Evolutionary conservation across 1,140 invertebrate species (phyloP).

Genomic region (Hycleus cichorii): DNA sequence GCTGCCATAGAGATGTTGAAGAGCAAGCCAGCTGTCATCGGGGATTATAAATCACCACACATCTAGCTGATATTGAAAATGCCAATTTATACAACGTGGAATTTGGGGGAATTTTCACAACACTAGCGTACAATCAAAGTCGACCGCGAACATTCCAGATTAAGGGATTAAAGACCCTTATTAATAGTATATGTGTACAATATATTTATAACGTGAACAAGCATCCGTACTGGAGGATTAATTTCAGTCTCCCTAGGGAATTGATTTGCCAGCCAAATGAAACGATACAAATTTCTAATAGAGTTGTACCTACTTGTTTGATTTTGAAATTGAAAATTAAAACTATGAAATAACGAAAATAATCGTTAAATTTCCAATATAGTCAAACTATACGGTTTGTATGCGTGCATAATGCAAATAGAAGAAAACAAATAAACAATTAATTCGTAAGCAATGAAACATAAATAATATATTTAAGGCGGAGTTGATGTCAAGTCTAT

Average conservation of each 20-base stretch:
- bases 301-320: no score
- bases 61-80: neutral
- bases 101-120: neutral
- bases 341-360: no score
- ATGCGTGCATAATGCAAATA: neutral
- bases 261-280: no score
- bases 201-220: no score
- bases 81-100: constrained; percentile 1
- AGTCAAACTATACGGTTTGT: no score
- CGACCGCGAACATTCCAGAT: constrained; percentile 12
- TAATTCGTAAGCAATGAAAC: constrained; percentile 10
- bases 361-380: no score
- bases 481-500: constrained; percentile 9
- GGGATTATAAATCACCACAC: constrained; percentile 8
- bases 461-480: constrained; percentile 10
- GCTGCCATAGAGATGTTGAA: constrained; percentile 3
- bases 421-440: constrained; percentile 1
- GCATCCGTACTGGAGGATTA: no score
- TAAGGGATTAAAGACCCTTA: constrained; percentile 3
- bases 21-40: constrained; percentile 12
- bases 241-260: no score
- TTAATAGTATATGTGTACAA: no score
- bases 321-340: no score
- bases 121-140: constrained; percentile 9
- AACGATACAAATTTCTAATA: no score